Evolutionary conservation across 2,888 invertebrate genomes (phyloP).

Genomic region (Chloromyia formosa): DNA sequence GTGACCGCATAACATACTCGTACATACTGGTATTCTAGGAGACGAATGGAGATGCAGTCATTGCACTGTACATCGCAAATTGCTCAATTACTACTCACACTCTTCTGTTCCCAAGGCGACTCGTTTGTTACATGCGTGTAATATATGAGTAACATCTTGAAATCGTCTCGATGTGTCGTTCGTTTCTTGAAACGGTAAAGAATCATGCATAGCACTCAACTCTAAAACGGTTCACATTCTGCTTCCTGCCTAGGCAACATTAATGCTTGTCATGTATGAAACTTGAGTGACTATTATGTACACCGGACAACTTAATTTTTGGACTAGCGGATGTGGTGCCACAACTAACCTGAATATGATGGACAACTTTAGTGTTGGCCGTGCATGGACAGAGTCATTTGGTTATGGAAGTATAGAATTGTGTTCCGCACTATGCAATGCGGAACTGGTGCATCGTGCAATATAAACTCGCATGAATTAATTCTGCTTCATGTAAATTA

Average conservation of each 20-base stretch:
- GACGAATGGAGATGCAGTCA: too few relatives aligned
- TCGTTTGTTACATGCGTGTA: too few relatives aligned
- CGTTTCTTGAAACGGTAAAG: background rate
- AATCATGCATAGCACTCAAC: background rate
- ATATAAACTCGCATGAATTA: background rate
- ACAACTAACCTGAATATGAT: conserved; percentile 26
- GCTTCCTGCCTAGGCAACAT: background rate
- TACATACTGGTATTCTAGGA: too few relatives aligned
- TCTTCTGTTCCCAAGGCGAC: too few relatives aligned
- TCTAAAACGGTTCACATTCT: background rate
- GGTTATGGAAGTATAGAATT: background rate
- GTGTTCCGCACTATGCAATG: background rate
- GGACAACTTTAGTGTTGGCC: conserved; percentile 10
- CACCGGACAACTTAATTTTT: conserved; percentile 31
- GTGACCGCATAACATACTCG: too few relatives aligned
- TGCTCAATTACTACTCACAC: too few relatives aligned
- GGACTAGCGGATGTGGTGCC: conserved; percentile 34
- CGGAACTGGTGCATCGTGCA: background rate
- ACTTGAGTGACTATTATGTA: background rate
- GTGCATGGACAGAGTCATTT: background rate
- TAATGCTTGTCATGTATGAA: background rate
- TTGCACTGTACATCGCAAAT: too few relatives aligned
- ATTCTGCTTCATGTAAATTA: background rate
- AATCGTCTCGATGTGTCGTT: background rate
- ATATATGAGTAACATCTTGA: background rate